Conservation (phyloP, 2,888 invertebrate genomes). For the Lacanobia oleracea region DNA sequence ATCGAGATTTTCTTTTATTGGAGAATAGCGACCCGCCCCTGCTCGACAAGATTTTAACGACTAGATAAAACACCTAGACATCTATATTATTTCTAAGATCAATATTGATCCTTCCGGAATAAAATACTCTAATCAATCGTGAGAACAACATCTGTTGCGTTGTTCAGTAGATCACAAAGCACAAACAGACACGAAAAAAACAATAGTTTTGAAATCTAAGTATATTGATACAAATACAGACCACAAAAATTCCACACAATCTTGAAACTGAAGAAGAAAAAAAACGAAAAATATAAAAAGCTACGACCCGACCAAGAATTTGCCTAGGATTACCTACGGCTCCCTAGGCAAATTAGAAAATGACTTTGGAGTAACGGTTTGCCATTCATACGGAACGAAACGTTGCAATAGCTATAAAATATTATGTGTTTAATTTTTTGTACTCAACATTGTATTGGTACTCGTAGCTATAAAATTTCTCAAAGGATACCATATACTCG, state of each 20-base stretch:
- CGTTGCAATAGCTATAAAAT: constrained; percentile 1
- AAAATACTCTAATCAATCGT: not conserved
- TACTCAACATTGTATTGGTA: not conserved
- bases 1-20: not conserved
- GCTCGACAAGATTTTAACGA: not conserved
- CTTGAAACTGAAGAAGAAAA: not conserved
- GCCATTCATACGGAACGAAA: too few species aligned
- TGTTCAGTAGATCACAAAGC: too few species aligned
- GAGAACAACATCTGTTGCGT: not conserved
- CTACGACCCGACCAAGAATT: not conserved
- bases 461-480: too few species aligned
- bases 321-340: too few species aligned
- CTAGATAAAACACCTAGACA: not conserved
- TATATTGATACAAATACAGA: not conserved
- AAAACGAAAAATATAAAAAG: not conserved
- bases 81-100: not conserved
- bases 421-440: not conserved
- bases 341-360: too few species aligned
- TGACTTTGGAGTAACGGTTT: too few species aligned
- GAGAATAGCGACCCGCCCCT: not conserved
- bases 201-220: too few species aligned
- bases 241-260: not conserved
- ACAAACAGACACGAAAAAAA: too few species aligned
- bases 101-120: not conserved
- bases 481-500: not conserved